Base-by-base conservation (phyloP, 1,140 invertebrate species). In the Drosophila arizonae region DNA sequence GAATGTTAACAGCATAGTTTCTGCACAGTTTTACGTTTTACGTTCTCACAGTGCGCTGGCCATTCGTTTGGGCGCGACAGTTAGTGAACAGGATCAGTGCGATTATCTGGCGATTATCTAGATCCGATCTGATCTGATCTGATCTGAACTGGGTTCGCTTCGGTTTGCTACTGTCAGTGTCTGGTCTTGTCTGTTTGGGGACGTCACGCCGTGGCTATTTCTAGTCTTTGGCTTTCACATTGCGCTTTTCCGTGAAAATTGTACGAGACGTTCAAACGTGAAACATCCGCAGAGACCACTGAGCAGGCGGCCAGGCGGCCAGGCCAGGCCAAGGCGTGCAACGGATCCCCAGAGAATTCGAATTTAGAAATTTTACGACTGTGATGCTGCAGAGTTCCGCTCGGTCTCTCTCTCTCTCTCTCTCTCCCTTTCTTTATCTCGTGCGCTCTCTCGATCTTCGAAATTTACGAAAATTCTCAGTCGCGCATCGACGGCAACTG, bases 201-300 rank as follows among this genome's bases (percentile, higher is more conserved):
- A 88, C 82, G 82, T 87, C 82, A 87, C 82, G 82, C 79, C 82
- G 86, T 73, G 81, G 79, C 82, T 87, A 87, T 87, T 88, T 87
- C 79, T 87, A 87, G 76, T 87, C 72, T 84, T 89, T 86, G 82
- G 86, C 90, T 90, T 90, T 90, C 79, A 82, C 82, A 88, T 87
- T 88, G 84, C 79, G 82, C 84, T 87, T 89, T 87, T 79, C 85
- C 85, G 84, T 88, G 85, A 63, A 88, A 73, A 84, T 88, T 70
- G 63, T 79, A 56, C 77, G 76, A 80, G 77, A 90, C 90, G 90
- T 91, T 91, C 88, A 81, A 87, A 91, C 88, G 90, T 91, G 87
- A 91, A 91, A 91, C 90, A 90, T 91, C 90, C 90, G 90, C 87
- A 90, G 90, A 91, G 90, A 91, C 85, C 90, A 91, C 90, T 91